Conservation (phyloP, 2,797 vertebrate species). For the Melanotaenia trifasciata region DNA sequence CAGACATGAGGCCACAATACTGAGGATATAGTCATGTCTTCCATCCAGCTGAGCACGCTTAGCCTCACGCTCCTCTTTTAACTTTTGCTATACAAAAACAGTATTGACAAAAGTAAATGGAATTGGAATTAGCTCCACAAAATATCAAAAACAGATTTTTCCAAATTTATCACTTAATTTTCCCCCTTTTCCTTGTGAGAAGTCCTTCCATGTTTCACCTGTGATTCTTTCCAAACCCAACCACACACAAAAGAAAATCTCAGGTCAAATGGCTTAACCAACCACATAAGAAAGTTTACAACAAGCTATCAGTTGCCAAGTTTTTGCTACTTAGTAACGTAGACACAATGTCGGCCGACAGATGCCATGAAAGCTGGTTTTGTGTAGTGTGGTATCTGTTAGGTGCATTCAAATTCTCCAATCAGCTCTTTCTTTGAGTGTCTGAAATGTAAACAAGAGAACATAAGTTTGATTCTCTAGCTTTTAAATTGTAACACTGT, state of each 20-base stretch:
- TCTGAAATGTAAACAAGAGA: conserved; percentile 21
- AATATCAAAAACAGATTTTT: not conserved
- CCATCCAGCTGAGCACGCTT: conserved; percentile 89
- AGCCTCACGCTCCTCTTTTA: conserved; percentile 93
- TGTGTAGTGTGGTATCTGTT: conserved; percentile 24
- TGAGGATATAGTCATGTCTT: conserved; percentile 91
- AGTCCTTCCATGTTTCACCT: conserved; percentile 2
- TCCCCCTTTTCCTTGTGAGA: not conserved
- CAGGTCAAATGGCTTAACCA: not conserved
- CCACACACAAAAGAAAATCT: not conserved
- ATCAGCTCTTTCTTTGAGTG: conserved; percentile 25
- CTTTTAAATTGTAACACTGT: conserved; percentile 50
- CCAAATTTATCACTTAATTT: conserved; percentile 1
- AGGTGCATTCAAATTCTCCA: conserved; percentile 39
- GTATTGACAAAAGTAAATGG: not conserved
- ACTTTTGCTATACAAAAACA: conserved; percentile 87
- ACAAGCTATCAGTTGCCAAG: conserved; percentile 51
- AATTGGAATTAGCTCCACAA: conserved; percentile 1
- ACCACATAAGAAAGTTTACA: not conserved
- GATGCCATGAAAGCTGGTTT: conserved; percentile 56
- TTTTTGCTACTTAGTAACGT: conserved; percentile 71
- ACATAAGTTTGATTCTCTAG: not conserved
- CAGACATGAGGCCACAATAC: conserved; percentile 87
- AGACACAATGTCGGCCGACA: conserved; percentile 67
- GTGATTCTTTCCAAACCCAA: not conserved